A percentile compares a stretch with the other conserved stretches of the same genome.
Evolutionary conservation across 1,140 invertebrate species (phyloP).

Genomic region (Paracyclopina nana): DNA sequence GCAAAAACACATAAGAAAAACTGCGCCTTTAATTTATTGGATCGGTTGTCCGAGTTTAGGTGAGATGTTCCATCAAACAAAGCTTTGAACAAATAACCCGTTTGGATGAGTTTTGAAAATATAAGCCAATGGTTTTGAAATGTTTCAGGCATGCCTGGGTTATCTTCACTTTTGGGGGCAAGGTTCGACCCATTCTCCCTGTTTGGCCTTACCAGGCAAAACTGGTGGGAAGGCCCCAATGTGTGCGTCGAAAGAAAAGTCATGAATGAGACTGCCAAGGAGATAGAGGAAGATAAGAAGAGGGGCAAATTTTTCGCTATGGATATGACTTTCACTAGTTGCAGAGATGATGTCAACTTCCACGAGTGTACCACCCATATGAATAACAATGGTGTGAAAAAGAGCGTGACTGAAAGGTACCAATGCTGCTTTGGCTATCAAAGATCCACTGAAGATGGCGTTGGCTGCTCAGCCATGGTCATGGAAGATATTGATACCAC

Average conservation of each 20-base stretch:
- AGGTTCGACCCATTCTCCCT: neutral
- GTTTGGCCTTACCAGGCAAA: neutral
- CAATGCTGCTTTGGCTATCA: slow-evolving; percentile 38
- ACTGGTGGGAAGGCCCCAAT: slow-evolving; percentile 9
- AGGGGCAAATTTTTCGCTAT: neutral
- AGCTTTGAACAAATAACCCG: no score
- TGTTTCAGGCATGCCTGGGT: no score
- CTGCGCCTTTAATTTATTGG: neutral
- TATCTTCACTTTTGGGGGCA: no score
- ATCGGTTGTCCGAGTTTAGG: neutral
- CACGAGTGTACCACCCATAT: slow-evolving; percentile 24
- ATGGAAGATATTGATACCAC: slow-evolving; percentile 24
- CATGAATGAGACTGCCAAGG: neutral
- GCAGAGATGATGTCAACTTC: slow-evolving; percentile 1
- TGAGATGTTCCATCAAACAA: no score
- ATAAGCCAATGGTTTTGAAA: no score
- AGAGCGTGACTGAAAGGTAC: slow-evolving; percentile 33
- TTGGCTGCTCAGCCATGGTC: neutral
- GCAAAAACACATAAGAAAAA: neutral
- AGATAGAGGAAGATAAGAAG: neutral
- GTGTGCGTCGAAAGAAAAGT: slow-evolving; percentile 6
- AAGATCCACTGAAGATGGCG: slow-evolving; percentile 19
- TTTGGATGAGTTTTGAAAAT: no score
- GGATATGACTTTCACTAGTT: slow-evolving; percentile 7
- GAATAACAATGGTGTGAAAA: slow-evolving; percentile 33